These are phyloP conservation scores for Lochmaea capreae DNA, from an alignment of 2,888 invertebrate genomes.

Conservation along the genomic window DNA sequence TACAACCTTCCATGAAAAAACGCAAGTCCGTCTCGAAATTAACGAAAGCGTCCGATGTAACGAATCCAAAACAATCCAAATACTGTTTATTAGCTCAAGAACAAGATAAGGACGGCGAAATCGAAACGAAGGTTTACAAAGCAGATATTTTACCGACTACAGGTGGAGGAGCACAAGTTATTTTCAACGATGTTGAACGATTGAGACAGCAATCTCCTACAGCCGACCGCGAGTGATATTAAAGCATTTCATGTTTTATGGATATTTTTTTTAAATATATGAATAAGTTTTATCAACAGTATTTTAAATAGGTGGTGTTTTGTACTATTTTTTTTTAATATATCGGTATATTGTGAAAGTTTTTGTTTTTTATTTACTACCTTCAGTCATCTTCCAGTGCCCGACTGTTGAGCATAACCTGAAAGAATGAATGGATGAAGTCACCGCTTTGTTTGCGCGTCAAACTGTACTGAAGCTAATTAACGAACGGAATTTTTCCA, in stretches of 20 bases:
- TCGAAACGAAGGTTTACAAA: slow-evolving; percentile 93
- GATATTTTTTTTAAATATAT: background rate
- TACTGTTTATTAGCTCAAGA: slow-evolving; percentile 95
- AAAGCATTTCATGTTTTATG: slow-evolving; percentile 2
- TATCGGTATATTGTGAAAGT: background rate
- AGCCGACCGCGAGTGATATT: slow-evolving; percentile 3
- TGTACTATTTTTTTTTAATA: background rate
- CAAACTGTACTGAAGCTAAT: too few species aligned
- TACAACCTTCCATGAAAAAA: slow-evolving; percentile 86
- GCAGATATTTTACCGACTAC: slow-evolving; percentile 94
- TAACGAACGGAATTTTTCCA: too few species aligned
- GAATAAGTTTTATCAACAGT: background rate
- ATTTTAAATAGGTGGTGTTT: slow-evolving; percentile 1
- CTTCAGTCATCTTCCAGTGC: too few species aligned
- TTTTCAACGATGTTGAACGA: slow-evolving; percentile 94
- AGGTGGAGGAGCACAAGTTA: slow-evolving; percentile 94
- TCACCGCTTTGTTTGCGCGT: too few species aligned
- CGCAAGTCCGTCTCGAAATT: slow-evolving; percentile 87
- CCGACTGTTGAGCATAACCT: too few species aligned
- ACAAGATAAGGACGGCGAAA: slow-evolving; percentile 90
- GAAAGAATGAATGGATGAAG: too few species aligned
- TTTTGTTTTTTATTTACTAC: background rate
- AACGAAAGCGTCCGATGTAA: slow-evolving; percentile 81
- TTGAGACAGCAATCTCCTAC: slow-evolving; percentile 85
- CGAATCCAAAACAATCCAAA: slow-evolving; percentile 76